phyloP scores from a whole-genome alignment of 2,888 invertebrate genomes.

The Acronicta alni region DNA sequence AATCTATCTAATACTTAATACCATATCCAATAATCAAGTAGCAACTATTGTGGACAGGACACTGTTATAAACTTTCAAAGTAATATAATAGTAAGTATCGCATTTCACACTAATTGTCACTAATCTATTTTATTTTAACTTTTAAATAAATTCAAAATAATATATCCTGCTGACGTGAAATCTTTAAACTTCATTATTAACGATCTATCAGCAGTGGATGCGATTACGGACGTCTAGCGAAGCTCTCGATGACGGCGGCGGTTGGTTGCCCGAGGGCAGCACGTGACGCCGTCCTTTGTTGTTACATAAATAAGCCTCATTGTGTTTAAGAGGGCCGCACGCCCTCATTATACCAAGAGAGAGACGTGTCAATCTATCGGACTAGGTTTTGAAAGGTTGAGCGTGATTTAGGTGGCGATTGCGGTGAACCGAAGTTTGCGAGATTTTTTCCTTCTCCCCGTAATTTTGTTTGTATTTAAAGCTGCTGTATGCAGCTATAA shows the following conservation, averaged over 20 bases:
- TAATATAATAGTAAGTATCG: no score
- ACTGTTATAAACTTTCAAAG: no score
- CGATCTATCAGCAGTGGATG: slow-evolving; percentile 48
- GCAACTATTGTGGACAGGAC: no score
- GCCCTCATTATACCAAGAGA: slow-evolving; percentile 72
- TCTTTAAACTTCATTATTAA: slow-evolving; percentile 50
- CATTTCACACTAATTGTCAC: no score
- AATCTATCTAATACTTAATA: no score
- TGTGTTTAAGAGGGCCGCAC: slow-evolving; percentile 64
- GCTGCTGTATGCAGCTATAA: no score
- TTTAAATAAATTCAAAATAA: neutral
- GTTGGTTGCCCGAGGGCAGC: slow-evolving; percentile 57
- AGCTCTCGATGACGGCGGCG: slow-evolving; percentile 26
- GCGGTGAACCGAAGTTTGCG: slow-evolving; percentile 43
- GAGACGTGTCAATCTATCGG: slow-evolving; percentile 72
- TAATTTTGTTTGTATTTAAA: slow-evolving; percentile 8
- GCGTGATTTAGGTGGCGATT: slow-evolving; percentile 44
- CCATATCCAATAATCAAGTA: no score
- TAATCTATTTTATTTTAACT: no score
- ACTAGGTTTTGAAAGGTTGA: slow-evolving; percentile 53
- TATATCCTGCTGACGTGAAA: slow-evolving; percentile 37
- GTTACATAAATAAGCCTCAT: slow-evolving; percentile 75
- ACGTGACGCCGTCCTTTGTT: slow-evolving; percentile 70
- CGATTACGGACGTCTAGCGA: slow-evolving; percentile 43
- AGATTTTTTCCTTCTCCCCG: slow-evolving; percentile 12